Conservation (phyloP, 2,888 invertebrate genomes). For the Andrena trimmerana region DNA sequence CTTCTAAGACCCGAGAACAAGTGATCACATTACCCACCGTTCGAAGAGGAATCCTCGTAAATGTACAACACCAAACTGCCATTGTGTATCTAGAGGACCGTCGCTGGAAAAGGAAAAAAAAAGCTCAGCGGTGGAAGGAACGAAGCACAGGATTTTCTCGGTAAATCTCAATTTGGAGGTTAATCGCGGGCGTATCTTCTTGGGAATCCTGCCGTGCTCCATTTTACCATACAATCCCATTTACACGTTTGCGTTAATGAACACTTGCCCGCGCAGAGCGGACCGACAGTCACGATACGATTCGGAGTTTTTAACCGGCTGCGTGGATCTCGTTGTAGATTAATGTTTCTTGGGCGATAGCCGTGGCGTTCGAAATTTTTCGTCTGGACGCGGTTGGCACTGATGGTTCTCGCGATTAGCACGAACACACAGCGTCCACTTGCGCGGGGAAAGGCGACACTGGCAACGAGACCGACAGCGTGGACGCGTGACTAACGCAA, state of each 20-base stretch:
- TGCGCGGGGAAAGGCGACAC: not conserved
- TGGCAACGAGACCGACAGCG: constrained; percentile 13
- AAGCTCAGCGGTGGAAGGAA: constrained; percentile 5
- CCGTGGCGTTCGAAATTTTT: not conserved
- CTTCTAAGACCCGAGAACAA: constrained; percentile 4
- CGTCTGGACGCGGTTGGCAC: not conserved
- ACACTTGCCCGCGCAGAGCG: not conserved
- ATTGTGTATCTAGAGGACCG: constrained; percentile 19
- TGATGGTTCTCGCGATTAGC: constrained; percentile 23
- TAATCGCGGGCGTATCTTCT: constrained; percentile 36
- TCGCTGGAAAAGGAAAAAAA: not conserved
- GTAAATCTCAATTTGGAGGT: constrained; percentile 49
- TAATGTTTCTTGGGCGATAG: not conserved
- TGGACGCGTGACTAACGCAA: constrained; percentile 36
- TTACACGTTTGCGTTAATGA: constrained; percentile 25
- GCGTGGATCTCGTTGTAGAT: not conserved
- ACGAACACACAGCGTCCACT: constrained; percentile 5
- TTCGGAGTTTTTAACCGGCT: not conserved
- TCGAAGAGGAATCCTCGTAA: constrained; percentile 36
- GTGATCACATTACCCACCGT: not conserved
- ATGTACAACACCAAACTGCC: constrained; percentile 35
- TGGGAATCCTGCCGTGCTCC: constrained; percentile 6
- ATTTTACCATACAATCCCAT: not conserved
- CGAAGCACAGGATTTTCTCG: constrained; percentile 27
- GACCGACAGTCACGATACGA: not conserved